Percentiles rank a stretch among this genome's conserved stretches.
These are phyloP conservation scores for Eulemur rubriventer DNA, from an alignment of 2,797 vertebrate genomes.

Conservation along the genomic window DNA sequence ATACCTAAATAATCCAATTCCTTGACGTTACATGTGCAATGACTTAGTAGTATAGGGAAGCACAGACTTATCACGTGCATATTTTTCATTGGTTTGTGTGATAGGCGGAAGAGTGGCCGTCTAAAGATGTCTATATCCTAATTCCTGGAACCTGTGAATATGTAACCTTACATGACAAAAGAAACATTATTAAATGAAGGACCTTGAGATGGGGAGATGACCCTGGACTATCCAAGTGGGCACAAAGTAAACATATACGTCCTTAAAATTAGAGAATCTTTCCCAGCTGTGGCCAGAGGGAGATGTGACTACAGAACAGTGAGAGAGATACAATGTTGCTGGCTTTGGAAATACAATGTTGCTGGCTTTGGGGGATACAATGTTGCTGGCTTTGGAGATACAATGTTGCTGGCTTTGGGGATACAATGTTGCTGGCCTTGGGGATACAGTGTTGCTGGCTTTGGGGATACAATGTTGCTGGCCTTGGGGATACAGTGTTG, in stretches of 20 bases:
- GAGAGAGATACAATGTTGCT: fast-evolving
- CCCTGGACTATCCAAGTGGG: background rate
- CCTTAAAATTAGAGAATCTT: background rate
- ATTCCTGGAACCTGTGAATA: background rate
- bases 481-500: background rate
- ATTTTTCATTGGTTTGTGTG: background rate
- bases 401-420: background rate
- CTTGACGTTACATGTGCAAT: background rate
- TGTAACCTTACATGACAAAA: background rate
- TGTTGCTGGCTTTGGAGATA: background rate
- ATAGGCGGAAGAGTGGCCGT: background rate
- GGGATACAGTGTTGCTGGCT: fast-evolving
- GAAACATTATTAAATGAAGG: background rate
- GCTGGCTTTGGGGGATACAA: background rate
- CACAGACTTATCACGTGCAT: background rate
- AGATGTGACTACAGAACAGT: fast-evolving
- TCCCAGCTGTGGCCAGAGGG: background rate
- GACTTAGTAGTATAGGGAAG: background rate
- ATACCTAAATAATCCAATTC: background rate
- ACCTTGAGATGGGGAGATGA: background rate
- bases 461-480: fast-evolving
- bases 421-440: background rate
- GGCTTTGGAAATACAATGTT: background rate
- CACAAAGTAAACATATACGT: background rate
- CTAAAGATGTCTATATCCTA: background rate